Base-by-base conservation (phyloP, 2,113 vertebrate genomes). In the Agapornis roseicollis region DNA sequence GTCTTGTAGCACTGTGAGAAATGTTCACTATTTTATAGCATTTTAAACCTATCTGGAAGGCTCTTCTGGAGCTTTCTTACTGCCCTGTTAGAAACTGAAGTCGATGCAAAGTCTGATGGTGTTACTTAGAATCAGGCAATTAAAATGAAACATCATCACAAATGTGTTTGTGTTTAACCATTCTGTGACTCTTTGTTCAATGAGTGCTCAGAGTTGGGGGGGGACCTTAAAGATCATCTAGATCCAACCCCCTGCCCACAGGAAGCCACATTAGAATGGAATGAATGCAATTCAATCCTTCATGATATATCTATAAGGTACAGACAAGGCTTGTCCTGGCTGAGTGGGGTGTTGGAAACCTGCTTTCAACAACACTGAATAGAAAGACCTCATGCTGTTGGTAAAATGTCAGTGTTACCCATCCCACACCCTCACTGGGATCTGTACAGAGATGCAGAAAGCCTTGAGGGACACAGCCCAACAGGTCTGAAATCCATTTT, bases 61-160 rank as follows among this genome's bases (percentile, higher is more conserved):
- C 61, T 41, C 25, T 47, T 47, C 77, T 72, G 35, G 65, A 66
- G 58, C 55, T 89, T 69, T 77, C 73, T 81, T 39, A 47, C 8
- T 74, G 47, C 39, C 69, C 46, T 77, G 1, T 69, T 85, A 77
- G 76, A 41, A 91, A 55, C 20, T n/a, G 71, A 81, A 68, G 42
- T 52, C 22, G 76, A 71, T 76, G 13, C 4, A 18, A 33, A 53
- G 44, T 64, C 61, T 76, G 77, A 52, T 64, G 79, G 42, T 53
- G 56, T n/a, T 91, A 28, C 22, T 42, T 70, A 65, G 35, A 68
- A 23, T 74, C 80, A 72, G 94, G 41, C 44, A 56, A 94, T 70
- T 95, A 96, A 96, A 97, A 47, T 12, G 52, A 64, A 92, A 84
- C 90, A 55, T n/a, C 18, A 25, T 80, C 65, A 64, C 52, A 24